A percentile compares a stretch with the other conserved stretches of the same genome.
These are phyloP conservation scores for Karalla daura DNA, from an alignment of 2,797 vertebrate genomes.

Conservation along the genomic window DNA sequence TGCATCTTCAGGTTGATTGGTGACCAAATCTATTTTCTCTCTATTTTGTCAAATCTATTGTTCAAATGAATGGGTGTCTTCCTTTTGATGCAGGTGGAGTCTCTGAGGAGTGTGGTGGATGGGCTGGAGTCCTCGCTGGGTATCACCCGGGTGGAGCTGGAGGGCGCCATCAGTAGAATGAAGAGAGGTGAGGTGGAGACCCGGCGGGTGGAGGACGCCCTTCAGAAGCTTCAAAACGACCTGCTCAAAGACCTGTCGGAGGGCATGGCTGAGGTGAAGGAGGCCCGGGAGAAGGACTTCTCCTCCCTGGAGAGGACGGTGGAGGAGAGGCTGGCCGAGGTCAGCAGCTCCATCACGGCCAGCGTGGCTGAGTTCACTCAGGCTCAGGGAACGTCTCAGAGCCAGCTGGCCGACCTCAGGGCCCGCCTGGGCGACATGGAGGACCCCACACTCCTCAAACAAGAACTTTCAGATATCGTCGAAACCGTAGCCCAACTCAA, in stretches of 20 bases:
- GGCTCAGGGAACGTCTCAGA: slow-evolving; percentile 88
- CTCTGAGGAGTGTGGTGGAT: slow-evolving; percentile 84
- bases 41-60: too few relatives aligned
- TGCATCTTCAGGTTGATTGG: too few relatives aligned
- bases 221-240: slow-evolving; percentile 95
- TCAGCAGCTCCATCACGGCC: slow-evolving; percentile 90
- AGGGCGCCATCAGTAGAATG: slow-evolving; percentile 83
- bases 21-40: too few relatives aligned
- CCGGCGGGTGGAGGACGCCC: slow-evolving; percentile 89
- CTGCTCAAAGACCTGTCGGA: slow-evolving; percentile 91
- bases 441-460: slow-evolving; percentile 73
- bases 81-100: slow-evolving; percentile 84
- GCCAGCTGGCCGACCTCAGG: slow-evolving; percentile 89
- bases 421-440: slow-evolving; percentile 84
- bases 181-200: slow-evolving; percentile 90
- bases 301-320: slow-evolving; percentile 92
- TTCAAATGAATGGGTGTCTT: not conserved
- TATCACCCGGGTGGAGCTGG: slow-evolving; percentile 87
- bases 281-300: slow-evolving; percentile 90
- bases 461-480: slow-evolving; percentile 85
- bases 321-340: slow-evolving; percentile 91
- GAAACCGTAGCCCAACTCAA: slow-evolving; percentile 83
- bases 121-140: slow-evolving; percentile 87
- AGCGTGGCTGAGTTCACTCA: slow-evolving; percentile 90
- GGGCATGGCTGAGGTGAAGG: slow-evolving; percentile 91